Conservation (phyloP, 1,140 invertebrate genomes). For the Apis florea region DNA sequence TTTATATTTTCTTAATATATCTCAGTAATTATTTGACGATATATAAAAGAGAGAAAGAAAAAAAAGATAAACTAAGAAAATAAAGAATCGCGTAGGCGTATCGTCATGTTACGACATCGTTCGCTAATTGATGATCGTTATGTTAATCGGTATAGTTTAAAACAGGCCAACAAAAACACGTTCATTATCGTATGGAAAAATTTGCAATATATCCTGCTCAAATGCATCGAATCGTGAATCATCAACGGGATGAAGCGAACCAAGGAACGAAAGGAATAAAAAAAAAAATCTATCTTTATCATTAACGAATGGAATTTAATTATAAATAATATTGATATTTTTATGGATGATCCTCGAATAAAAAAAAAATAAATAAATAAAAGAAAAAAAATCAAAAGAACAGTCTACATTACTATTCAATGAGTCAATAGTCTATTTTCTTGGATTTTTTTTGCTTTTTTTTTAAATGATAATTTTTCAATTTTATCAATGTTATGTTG, state of each 20-base stretch:
- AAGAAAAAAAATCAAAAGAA: neutral
- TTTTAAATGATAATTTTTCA: neutral
- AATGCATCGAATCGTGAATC: constrained; percentile 12
- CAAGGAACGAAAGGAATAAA: neutral
- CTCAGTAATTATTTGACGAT: neutral
- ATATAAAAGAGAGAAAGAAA: neutral
- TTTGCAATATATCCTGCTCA: neutral
- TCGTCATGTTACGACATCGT: neutral
- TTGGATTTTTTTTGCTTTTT: neutral
- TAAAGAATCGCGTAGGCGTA: neutral
- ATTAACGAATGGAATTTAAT: neutral
- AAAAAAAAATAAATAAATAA: neutral
- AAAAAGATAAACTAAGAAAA: no score
- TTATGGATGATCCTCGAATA: no score
- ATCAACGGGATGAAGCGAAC: neutral
- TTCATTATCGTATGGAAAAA: neutral
- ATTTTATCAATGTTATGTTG: neutral
- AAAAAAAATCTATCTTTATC: neutral
- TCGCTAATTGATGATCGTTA: neutral
- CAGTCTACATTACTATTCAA: neutral
- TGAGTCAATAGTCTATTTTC: neutral
- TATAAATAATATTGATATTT: neutral
- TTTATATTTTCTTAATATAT: neutral
- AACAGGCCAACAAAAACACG: neutral
- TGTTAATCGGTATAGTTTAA: neutral